These are phyloP conservation scores for Acanthurus tractus DNA, from an alignment of 2,797 vertebrate genomes.

Conservation along the genomic window DNA sequence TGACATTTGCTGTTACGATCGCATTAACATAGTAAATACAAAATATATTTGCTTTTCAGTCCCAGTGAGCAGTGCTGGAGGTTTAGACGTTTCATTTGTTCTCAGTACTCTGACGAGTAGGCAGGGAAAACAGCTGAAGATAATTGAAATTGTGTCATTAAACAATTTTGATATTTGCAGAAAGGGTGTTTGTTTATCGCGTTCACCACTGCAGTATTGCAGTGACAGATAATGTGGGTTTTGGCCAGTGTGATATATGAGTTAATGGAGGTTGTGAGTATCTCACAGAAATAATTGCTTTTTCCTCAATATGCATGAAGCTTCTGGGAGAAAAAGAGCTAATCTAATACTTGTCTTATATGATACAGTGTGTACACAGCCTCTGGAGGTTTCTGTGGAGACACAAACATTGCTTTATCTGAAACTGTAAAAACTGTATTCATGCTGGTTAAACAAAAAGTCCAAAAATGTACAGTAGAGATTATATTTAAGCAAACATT, in stretches of 20 bases:
- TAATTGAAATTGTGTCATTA: constrained; percentile 66
- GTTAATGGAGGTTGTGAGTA: constrained; percentile 58
- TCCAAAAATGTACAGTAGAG: neutral
- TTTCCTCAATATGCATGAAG: constrained; percentile 45
- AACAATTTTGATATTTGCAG: constrained; percentile 59
- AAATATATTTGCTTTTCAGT: constrained; percentile 47
- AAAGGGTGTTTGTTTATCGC: constrained; percentile 58
- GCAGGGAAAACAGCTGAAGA: constrained; percentile 21
- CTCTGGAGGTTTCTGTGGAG: constrained; percentile 28
- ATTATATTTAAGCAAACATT: neutral
- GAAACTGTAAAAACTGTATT: constrained; percentile 4
- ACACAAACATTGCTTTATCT: constrained; percentile 34
- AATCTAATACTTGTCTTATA: constrained; percentile 43
- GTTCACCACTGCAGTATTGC: constrained; percentile 58
- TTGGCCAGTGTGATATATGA: constrained; percentile 56
- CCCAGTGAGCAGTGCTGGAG: constrained; percentile 18
- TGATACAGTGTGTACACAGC: constrained; percentile 34
- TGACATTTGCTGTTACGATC: constrained; percentile 36
- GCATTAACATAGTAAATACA: constrained; percentile 35
- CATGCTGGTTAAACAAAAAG: constrained; percentile 6
- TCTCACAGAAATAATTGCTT: constrained; percentile 64
- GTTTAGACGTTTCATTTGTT: constrained; percentile 40
- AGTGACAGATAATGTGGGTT: constrained; percentile 58
- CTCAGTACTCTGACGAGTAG: constrained; percentile 4
- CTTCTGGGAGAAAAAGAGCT: constrained; percentile 32